Percentiles rank a stretch among this genome's conserved stretches.
These are phyloP conservation scores for Rhingia campestris DNA, from an alignment of 2,888 invertebrate species.

Conservation along the genomic window DNA sequence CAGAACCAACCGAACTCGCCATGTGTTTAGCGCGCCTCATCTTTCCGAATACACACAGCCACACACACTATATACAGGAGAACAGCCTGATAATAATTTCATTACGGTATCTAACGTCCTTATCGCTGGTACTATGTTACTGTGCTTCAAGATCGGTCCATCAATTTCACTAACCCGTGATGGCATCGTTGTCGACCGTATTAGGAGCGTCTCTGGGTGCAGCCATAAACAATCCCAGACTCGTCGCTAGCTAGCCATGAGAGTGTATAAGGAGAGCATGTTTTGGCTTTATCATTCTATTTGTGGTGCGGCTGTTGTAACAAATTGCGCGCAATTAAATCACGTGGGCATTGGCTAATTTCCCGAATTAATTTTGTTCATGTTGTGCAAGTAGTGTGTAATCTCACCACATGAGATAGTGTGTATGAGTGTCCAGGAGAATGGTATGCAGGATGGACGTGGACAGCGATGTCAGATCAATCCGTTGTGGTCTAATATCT, in stretches of 20 bases:
- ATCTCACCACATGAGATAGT: constrained; percentile 45
- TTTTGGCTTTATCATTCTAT: constrained; percentile 37
- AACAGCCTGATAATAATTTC: constrained; percentile 57
- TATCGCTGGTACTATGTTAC: constrained; percentile 52
- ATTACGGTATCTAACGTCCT: constrained; percentile 53
- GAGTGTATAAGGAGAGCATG: not conserved
- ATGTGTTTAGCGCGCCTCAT: not conserved
- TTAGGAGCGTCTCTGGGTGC: constrained; percentile 13
- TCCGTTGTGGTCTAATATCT: constrained; percentile 16
- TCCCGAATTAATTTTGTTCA: constrained; percentile 67
- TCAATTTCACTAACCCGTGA: constrained; percentile 33
- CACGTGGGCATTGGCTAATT: constrained; percentile 74
- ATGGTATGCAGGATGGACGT: constrained; percentile 1
- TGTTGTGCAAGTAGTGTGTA: constrained; percentile 25
- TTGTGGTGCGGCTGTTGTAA: constrained; percentile 31
- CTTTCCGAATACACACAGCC: not conserved
- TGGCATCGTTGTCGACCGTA: constrained; percentile 3
- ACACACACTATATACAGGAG: not conserved
- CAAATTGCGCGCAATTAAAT: constrained; percentile 71
- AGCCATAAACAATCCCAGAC: constrained; percentile 34
- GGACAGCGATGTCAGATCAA: constrained; percentile 3
- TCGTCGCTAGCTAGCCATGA: not conserved
- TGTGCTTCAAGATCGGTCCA: constrained; percentile 39
- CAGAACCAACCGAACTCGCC: not conserved
- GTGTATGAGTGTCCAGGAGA: constrained; percentile 1